phyloP scores from a whole-genome alignment of 2,113 vertebrate genomes.

The Pelvicachromis taeniatus region DNA sequence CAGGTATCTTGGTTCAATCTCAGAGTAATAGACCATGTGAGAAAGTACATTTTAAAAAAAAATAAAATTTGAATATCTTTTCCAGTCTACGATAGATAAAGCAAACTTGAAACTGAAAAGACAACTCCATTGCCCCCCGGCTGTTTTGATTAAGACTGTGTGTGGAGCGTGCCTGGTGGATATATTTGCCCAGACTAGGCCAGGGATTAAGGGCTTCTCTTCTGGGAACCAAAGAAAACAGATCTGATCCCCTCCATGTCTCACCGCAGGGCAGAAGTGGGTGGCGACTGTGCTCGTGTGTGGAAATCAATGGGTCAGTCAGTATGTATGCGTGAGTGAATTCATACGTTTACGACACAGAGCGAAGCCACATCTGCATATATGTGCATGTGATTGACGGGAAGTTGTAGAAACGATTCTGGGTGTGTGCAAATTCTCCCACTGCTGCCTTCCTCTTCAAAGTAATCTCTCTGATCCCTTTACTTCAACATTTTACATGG shows the following conservation, averaged over 20 bases:
- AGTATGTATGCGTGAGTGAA: background rate
- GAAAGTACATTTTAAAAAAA: background rate
- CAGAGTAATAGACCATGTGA: background rate
- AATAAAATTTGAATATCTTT: constrained; percentile 8
- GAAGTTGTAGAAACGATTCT: background rate
- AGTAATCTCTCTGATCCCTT: constrained; percentile 42
- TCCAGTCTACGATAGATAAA: background rate
- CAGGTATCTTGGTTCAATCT: constrained; percentile 7
- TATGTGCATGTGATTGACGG: background rate
- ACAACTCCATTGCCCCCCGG: constrained; percentile 8
- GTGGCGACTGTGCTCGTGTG: background rate
- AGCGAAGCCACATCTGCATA: background rate
- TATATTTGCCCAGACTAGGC: constrained; percentile 67
- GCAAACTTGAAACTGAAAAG: constrained; percentile 25
- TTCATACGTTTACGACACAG: background rate
- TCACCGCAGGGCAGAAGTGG: constrained; percentile 16
- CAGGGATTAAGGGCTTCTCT: constrained; percentile 63
- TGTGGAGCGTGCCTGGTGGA: constrained; percentile 44
- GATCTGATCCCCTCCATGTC: constrained; percentile 43
- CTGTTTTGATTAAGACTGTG: constrained; percentile 47
- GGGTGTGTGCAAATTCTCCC: background rate
- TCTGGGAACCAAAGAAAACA: constrained; percentile 63
- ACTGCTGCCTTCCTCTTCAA: constrained; percentile 39
- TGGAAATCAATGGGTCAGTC: background rate
- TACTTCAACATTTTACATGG: constrained; percentile 29